Conservation (phyloP, 2,888 invertebrate species). For the Papilio protenor region DNA sequence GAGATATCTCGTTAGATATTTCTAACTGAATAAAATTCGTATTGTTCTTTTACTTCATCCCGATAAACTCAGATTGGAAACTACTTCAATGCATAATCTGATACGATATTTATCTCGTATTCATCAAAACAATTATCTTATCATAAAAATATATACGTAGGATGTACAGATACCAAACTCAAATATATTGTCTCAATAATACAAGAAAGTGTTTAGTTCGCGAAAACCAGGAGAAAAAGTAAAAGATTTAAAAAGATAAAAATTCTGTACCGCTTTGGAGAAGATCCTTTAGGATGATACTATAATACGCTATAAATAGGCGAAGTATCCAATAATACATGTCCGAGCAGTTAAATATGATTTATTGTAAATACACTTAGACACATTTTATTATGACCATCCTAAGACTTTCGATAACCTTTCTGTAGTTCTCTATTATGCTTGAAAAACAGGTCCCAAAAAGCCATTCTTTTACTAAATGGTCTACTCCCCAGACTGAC, state of each 20-base stretch:
- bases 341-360: not conserved
- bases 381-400: not conserved
- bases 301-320: not conserved
- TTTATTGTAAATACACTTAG: not conserved
- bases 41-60: not conserved
- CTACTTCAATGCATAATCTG: not conserved
- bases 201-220: too few relatives aligned
- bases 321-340: not conserved
- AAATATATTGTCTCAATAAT: too few relatives aligned
- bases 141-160: not conserved
- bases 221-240: too few relatives aligned
- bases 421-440: slow-evolving; percentile 57
- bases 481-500: slow-evolving; percentile 59
- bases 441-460: slow-evolving; percentile 70
- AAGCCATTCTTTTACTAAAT: slow-evolving; percentile 65
- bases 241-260: too few relatives aligned
- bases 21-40: not conserved
- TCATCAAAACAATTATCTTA: not conserved
- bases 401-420: slow-evolving; percentile 40
- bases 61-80: not conserved
- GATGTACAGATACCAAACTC: too few relatives aligned
- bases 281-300: too few relatives aligned
- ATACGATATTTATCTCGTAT: not conserved
- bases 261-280: too few relatives aligned
- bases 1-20: not conserved